Conservation (phyloP, 2,888 invertebrate species). For the Nasonovia ribisnigri region DNA sequence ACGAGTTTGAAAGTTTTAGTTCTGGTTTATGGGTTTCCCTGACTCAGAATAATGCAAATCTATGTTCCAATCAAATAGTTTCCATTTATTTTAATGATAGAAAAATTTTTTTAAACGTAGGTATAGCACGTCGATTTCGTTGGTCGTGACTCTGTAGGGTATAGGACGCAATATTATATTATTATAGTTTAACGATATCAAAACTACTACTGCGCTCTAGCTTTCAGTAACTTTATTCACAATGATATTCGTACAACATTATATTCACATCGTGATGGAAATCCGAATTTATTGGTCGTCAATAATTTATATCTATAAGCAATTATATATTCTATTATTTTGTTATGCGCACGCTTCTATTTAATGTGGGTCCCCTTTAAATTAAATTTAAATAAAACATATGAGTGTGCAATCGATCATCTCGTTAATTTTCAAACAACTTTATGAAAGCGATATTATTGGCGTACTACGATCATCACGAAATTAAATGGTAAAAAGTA, state of each 20-base stretch:
- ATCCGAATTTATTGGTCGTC: background rate
- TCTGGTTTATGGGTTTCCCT: background rate
- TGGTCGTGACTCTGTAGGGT: background rate
- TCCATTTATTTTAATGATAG: background rate
- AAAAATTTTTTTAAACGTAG: background rate
- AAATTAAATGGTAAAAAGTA: background rate
- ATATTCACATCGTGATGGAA: background rate
- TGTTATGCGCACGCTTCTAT: background rate
- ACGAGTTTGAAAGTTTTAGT: background rate
- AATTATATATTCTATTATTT: background rate
- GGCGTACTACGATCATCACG: background rate
- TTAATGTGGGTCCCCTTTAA: background rate
- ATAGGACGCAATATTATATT: background rate
- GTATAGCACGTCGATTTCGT: background rate
- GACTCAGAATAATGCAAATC: background rate
- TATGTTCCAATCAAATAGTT: background rate
- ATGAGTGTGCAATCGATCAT: background rate
- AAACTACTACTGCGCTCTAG: constrained; percentile 50
- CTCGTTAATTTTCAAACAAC: background rate
- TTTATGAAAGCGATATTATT: background rate
- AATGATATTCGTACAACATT: background rate
- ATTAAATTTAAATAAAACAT: background rate
- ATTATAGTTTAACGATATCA: background rate
- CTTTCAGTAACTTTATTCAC: background rate
- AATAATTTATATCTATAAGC: background rate